Evolutionary conservation across 1,140 invertebrate genomes (phyloP).

Genomic region (Lethocerus indicus): DNA sequence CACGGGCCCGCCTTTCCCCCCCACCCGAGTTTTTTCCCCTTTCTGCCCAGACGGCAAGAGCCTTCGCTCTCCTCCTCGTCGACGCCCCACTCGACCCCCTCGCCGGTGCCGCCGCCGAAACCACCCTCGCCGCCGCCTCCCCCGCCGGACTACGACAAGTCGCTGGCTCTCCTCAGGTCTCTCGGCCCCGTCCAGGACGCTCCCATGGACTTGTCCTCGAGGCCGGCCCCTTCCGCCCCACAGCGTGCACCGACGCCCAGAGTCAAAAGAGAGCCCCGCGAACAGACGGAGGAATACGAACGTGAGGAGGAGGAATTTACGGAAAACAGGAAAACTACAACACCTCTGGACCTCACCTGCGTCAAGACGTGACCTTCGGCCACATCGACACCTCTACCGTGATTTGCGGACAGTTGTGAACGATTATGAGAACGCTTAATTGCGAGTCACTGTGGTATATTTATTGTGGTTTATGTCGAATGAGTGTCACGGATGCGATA

Average conservation of each 20-base stretch:
- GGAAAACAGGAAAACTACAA: slow-evolving; percentile 1
- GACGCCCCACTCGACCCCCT: background rate
- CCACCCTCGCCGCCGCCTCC: background rate
- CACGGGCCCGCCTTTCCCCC: background rate
- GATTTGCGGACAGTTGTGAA: no score
- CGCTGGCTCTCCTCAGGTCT: background rate
- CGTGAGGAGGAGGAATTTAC: background rate
- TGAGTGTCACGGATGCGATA: no score
- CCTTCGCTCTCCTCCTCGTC: background rate
- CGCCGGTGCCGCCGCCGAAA: slow-evolving; percentile 3
- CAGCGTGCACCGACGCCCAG: background rate
- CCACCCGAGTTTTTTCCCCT: no score
- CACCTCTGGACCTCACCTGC: slow-evolving; percentile 9
- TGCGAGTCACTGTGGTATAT: no score
- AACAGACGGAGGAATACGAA: no score
- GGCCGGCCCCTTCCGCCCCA: background rate
- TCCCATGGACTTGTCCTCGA: slow-evolving; percentile 5
- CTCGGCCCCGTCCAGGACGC: slow-evolving; percentile 6
- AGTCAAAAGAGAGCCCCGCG: background rate
- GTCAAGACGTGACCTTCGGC: slow-evolving; percentile 5
- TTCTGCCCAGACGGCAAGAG: no score
- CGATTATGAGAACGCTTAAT: no score
- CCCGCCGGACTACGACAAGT: background rate
- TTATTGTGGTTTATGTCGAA: no score
- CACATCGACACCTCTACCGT: no score